Conservation (phyloP, 2,113 vertebrate species). For the Passerina amoena region DNA sequence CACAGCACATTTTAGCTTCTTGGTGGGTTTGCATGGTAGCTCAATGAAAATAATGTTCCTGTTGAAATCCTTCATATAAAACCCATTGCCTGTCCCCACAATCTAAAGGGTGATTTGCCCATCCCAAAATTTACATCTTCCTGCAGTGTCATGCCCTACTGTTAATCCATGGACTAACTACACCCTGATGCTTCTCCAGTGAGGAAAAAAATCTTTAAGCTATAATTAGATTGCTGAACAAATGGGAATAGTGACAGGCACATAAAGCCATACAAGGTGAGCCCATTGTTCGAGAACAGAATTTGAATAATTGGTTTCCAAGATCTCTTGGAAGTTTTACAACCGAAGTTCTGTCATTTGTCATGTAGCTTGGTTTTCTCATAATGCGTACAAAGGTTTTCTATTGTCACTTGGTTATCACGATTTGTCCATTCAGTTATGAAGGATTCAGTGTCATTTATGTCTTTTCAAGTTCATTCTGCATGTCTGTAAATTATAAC, state of each 20-base stretch:
- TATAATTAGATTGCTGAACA: background rate
- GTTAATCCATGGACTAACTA: background rate
- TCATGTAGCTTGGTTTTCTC: background rate
- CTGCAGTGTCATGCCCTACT: background rate
- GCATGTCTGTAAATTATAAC: slow-evolving; percentile 6
- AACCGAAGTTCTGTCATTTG: background rate
- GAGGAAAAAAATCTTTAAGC: background rate
- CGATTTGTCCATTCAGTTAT: background rate
- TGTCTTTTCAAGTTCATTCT: slow-evolving; percentile 23
- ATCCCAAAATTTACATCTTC: background rate
- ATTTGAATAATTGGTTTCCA: background rate
- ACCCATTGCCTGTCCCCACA: background rate
- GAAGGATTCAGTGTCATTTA: background rate
- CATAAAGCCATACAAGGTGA: background rate
- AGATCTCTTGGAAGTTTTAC: background rate
- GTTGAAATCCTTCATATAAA: background rate
- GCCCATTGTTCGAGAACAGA: background rate
- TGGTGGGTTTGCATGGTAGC: background rate
- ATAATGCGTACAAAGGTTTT: background rate
- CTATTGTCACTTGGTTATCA: background rate
- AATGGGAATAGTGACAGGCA: background rate
- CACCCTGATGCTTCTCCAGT: background rate
- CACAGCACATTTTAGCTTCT: accelerated
- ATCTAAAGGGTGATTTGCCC: background rate
- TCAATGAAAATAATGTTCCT: background rate